These are phyloP conservation scores for Acromyrmex charruanus DNA, from an alignment of 1,140 invertebrate species.

Conservation along the genomic window DNA sequence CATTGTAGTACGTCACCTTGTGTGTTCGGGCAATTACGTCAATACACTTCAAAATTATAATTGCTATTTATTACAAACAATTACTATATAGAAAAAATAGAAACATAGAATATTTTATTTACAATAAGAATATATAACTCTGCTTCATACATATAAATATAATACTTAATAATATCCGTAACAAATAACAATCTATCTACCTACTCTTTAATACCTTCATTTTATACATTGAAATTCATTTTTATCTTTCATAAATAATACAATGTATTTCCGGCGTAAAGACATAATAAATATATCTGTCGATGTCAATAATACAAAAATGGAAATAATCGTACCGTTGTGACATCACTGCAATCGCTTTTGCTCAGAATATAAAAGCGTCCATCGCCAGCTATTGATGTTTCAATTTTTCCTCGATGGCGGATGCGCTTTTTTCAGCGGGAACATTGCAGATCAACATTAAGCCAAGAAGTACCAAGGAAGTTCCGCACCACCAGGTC, in stretches of 20 bases:
- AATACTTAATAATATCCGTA: not conserved
- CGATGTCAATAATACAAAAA: slow-evolving; percentile 22
- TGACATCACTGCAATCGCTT: not conserved
- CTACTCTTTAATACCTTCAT: not conserved
- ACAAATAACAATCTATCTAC: not conserved
- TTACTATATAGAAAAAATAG: not conserved
- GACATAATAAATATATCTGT: not conserved
- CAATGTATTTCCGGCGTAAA: not conserved
- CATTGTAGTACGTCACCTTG: slow-evolving; percentile 2
- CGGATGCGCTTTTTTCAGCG: slow-evolving; percentile 49
- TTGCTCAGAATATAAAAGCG: slow-evolving; percentile 27
- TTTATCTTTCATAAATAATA: not conserved
- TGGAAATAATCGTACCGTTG: not conserved
- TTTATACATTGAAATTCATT: not conserved
- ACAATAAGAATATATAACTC: not conserved
- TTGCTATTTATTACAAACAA: not conserved
- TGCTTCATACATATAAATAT: not conserved
- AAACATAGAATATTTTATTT: slow-evolving; percentile 11
- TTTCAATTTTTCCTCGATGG: slow-evolving; percentile 70
- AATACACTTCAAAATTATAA: slow-evolving; percentile 18
- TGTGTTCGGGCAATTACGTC: not conserved
- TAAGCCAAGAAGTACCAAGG: slow-evolving; percentile 86
- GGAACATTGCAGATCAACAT: slow-evolving; percentile 82
- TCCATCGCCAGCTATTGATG: slow-evolving; percentile 62
- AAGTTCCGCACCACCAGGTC: slow-evolving; percentile 87